Percentiles rank a stretch among this genome's conserved stretches.
Conservation (phyloP, 2,797 vertebrate species). For the Fringilla coelebs region DNA sequence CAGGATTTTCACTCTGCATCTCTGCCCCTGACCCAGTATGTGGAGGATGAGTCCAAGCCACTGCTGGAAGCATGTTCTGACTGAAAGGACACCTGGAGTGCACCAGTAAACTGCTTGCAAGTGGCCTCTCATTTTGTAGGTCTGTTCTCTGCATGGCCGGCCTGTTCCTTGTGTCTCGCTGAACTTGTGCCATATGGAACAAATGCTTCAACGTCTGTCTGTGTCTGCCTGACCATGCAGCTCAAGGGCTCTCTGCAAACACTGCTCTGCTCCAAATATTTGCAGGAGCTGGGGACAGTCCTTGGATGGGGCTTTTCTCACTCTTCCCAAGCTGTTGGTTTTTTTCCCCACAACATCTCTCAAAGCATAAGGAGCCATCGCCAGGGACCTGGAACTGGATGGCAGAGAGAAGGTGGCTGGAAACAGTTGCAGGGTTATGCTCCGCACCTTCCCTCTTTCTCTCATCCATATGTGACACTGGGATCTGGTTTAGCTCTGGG, state of each 20-base stretch:
- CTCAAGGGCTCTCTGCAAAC: not conserved
- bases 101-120: slow-evolving; percentile 42
- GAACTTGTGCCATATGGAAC: slow-evolving; percentile 59
- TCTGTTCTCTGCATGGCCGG: slow-evolving; percentile 52
- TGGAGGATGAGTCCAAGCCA: slow-evolving; percentile 1
- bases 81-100: slow-evolving; percentile 51
- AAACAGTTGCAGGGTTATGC: not conserved
- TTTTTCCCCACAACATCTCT: accelerated
- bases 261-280: not conserved
- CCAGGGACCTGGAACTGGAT: not conserved
- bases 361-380: not conserved
- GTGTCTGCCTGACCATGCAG: slow-evolving; percentile 3
- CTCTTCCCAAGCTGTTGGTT: not conserved
- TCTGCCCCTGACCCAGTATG: not conserved
- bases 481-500: not conserved
- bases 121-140: slow-evolving; percentile 23
- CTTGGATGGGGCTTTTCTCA: not conserved
- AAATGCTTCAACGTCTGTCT: slow-evolving; percentile 55
- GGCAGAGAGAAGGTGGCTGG: not conserved
- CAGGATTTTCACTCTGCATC: not conserved
- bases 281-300: not conserved
- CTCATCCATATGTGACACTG: not conserved
- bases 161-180: slow-evolving; percentile 25
- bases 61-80: slow-evolving; percentile 35
- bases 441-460: not conserved